Percentiles rank a stretch among this genome's conserved stretches.
Evolutionary conservation across 2,113 vertebrate species (phyloP).

Genomic region (Elachura formosa): DNA sequence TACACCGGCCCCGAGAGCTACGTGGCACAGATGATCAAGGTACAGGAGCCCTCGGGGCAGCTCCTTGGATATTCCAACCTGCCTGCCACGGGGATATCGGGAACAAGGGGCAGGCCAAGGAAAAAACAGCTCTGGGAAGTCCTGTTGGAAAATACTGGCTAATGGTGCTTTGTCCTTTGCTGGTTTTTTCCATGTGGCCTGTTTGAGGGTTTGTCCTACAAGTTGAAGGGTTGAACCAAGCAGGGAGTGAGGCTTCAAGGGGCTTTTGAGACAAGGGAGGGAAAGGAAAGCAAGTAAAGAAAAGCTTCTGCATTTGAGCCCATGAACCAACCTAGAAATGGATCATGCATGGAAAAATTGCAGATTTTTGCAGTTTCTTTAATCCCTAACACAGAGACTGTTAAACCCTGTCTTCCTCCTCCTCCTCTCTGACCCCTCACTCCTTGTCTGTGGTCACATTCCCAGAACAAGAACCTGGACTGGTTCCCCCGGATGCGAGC

Average conservation of each 20-base stretch:
- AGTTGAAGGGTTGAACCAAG: neutral
- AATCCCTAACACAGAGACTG: neutral
- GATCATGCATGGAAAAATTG: accelerated
- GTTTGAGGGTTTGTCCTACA: neutral
- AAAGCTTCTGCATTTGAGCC: neutral
- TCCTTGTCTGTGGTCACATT: neutral
- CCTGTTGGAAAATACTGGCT: neutral
- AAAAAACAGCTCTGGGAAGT: neutral
- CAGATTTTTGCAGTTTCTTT: neutral
- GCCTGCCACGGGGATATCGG: accelerated
- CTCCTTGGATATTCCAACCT: neutral
- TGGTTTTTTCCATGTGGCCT: neutral
- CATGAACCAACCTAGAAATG: neutral
- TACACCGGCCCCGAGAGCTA: constrained; percentile 98
- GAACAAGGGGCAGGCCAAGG: neutral
- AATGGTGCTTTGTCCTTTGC: accelerated
- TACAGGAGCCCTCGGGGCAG: neutral
- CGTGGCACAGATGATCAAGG: constrained; percentile 96
- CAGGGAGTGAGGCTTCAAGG: neutral
- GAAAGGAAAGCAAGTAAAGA: neutral
- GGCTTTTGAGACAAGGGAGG: neutral
- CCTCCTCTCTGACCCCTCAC: neutral
- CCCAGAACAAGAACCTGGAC: constrained; percentile 94
- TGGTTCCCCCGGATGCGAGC: constrained; percentile 98
- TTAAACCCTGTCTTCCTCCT: neutral